Evolutionary conservation across 1,140 invertebrate genomes (phyloP).

Genomic region (Drosophila melanogaster): DNA sequence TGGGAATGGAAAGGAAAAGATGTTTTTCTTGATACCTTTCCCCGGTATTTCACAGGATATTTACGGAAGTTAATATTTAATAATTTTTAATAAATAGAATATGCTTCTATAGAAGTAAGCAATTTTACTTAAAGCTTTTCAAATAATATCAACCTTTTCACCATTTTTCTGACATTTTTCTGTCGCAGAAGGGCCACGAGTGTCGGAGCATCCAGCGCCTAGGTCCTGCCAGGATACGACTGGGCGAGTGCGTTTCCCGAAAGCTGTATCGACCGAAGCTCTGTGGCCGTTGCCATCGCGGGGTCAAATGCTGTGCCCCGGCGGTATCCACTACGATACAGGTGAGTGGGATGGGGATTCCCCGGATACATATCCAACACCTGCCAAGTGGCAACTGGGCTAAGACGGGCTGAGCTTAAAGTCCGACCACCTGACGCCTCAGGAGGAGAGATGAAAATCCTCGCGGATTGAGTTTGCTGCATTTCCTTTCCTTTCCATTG

Average conservation of each 20-base stretch:
- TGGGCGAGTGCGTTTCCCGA: conserved; percentile 88
- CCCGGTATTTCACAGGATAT: too few species aligned
- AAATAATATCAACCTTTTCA: background rate
- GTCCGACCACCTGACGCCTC: conserved; percentile 7
- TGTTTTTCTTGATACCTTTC: too few species aligned
- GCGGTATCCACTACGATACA: conserved; percentile 86
- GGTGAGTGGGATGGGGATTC: conserved; percentile 73
- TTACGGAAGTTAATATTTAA: too few species aligned
- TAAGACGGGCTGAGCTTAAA: conserved; percentile 32
- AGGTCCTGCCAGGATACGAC: conserved; percentile 85
- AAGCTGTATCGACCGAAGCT: conserved; percentile 87
- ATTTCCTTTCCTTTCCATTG: conserved; percentile 3
- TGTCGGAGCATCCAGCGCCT: conserved; percentile 88
- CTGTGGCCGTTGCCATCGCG: conserved; percentile 87
- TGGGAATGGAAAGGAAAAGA: too few species aligned
- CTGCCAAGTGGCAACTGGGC: conserved; percentile 15
- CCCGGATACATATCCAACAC: background rate
- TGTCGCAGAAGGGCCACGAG: conserved; percentile 86
- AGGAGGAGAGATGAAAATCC: conserved; percentile 1
- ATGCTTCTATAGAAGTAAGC: too few species aligned
- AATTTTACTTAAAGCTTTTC: background rate
- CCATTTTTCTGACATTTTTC: conserved; percentile 41
- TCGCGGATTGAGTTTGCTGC: conserved; percentile 2
- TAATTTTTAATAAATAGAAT: too few species aligned
- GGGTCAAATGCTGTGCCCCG: conserved; percentile 86